Percentiles rank a stretch among this genome's conserved stretches.
These are phyloP conservation scores for Ormyrus thymus DNA, from an alignment of 2,888 invertebrate genomes.

Conservation along the genomic window DNA sequence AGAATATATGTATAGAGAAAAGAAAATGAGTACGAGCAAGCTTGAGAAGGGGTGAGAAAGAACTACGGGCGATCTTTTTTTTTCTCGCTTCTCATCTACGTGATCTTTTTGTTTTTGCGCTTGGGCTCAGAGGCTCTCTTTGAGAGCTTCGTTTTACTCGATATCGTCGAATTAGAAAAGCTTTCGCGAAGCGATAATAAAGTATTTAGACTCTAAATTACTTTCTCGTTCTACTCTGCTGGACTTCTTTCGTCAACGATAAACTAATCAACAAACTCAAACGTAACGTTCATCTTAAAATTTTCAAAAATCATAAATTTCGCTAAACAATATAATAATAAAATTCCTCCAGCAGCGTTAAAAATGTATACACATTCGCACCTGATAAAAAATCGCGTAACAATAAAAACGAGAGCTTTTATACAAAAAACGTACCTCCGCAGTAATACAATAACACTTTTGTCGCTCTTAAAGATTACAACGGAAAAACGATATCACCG, in stretches of 20 bases:
- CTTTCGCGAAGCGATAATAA: slow-evolving; percentile 13
- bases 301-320: neutral
- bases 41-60: neutral
- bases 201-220: slow-evolving; percentile 36
- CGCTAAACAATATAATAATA: neutral
- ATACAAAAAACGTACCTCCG: slow-evolving; percentile 13
- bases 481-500: slow-evolving; percentile 18
- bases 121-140: neutral
- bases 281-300: slow-evolving; percentile 1
- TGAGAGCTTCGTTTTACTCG: neutral
- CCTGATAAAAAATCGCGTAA: slow-evolving; percentile 38
- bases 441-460: slow-evolving; percentile 22
- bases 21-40: slow-evolving; percentile 24
- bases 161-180: neutral
- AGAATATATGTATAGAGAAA: slow-evolving; percentile 16
- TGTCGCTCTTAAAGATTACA: slow-evolving; percentile 14
- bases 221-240: slow-evolving; percentile 43
- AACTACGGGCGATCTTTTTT: slow-evolving; percentile 17
- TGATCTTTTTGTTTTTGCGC: slow-evolving; percentile 1
- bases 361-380: slow-evolving; percentile 20
- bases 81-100: slow-evolving; percentile 17
- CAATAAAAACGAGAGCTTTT: slow-evolving; percentile 25
- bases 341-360: slow-evolving; percentile 45
- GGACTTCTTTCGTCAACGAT: slow-evolving; percentile 15
- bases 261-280: slow-evolving; percentile 7